These are phyloP conservation scores for Hyperoplus immaculatus DNA, from an alignment of 2,797 vertebrate genomes.

Conservation along the genomic window DNA sequence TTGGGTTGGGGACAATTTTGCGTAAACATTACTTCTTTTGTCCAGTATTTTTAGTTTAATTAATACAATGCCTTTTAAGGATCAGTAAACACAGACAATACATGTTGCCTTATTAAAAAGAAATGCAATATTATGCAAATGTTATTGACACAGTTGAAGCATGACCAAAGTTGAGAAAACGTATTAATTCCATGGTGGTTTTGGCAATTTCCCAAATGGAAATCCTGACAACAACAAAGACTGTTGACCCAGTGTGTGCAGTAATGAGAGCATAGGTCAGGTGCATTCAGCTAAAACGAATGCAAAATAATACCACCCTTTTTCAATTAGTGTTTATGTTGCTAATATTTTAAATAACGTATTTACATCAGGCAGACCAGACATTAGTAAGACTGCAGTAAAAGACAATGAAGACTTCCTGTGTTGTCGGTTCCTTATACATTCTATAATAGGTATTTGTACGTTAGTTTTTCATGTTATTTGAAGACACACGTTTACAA, in stretches of 20 bases:
- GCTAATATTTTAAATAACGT: fast-evolving
- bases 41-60: too few relatives aligned
- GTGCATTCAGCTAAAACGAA: neutral
- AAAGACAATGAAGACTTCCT: neutral
- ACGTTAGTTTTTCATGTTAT: neutral
- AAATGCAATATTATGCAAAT: neutral
- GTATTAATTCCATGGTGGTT: neutral
- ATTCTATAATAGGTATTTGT: too few relatives aligned
- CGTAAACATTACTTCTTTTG: too few relatives aligned
- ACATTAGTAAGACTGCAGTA: neutral
- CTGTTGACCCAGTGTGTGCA: neutral
- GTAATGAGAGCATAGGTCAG: too few relatives aligned
- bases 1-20: too few relatives aligned
- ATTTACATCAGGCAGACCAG: neutral
- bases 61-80: too few relatives aligned
- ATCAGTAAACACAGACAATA: neutral
- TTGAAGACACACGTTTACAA: fast-evolving
- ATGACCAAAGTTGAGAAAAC: neutral
- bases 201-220: neutral
- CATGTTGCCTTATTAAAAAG: neutral
- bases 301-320: neutral
- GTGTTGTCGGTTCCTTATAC: neutral
- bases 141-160: too few relatives aligned
- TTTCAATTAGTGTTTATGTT: too few relatives aligned
- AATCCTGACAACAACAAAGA: neutral